Evolutionary conservation across 2,797 vertebrate genomes (phyloP).

Genomic region (Spea hammondii): DNA sequence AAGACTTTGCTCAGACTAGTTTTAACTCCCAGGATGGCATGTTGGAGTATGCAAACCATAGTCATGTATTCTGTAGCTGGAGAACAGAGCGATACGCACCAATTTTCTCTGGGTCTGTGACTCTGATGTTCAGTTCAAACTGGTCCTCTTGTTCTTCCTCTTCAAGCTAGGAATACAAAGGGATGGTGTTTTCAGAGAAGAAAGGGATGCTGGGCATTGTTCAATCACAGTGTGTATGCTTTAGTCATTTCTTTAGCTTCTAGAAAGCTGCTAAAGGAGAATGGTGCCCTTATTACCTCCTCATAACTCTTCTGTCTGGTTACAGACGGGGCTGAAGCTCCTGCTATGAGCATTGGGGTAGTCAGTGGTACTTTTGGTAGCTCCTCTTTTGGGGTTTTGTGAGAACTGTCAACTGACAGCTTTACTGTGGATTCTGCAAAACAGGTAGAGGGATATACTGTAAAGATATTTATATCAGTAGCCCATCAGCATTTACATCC

Average conservation of each 20-base stretch:
- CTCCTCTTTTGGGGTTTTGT: constrained; percentile 75
- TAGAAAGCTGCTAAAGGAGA: too few relatives aligned
- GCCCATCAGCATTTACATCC: too few relatives aligned
- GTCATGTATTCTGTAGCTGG: background rate
- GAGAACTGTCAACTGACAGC: constrained; percentile 86
- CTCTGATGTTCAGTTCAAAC: constrained; percentile 84
- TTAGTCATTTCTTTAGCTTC: too few relatives aligned
- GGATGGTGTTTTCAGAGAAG: background rate
- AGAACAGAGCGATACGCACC: constrained; percentile 70
- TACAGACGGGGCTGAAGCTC: constrained; percentile 67
- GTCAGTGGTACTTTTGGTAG: constrained; percentile 66
- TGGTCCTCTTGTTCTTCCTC: constrained; percentile 86
- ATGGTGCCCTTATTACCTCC: constrained; percentile 72
- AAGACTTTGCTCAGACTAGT: background rate
- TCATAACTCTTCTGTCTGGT: constrained; percentile 72
- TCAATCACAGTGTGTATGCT: too few relatives aligned
- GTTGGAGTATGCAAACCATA: background rate
- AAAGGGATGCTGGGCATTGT: too few relatives aligned
- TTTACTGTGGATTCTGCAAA: constrained; percentile 91
- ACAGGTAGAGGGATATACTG: constrained; percentile 10
- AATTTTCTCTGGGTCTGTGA: constrained; percentile 96
- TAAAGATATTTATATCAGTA: background rate
- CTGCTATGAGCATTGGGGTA: constrained; percentile 64
- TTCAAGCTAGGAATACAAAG: constrained; percentile 73
- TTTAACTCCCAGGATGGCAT: background rate